Percentiles rank a stretch among this genome's conserved stretches.
Conservation (phyloP, 2,888 invertebrate species). For the Hedychridium roseum region DNA sequence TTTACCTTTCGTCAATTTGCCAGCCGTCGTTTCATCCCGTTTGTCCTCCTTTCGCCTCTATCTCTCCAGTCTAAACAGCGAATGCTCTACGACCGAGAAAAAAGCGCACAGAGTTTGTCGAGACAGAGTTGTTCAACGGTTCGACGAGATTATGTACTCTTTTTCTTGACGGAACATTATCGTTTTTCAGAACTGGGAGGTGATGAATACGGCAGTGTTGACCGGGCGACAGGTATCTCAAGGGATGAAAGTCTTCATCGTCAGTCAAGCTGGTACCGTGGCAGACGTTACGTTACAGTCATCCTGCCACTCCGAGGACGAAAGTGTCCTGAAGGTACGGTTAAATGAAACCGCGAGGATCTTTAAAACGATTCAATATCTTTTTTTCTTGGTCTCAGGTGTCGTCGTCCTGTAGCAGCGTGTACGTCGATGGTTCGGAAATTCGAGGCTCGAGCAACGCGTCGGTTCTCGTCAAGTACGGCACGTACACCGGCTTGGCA, state of each 20-base stretch:
- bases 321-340: slow-evolving; percentile 96
- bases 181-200: slow-evolving; percentile 86
- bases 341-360: too few relatives aligned
- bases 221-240: slow-evolving; percentile 94
- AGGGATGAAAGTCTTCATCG: slow-evolving; percentile 94
- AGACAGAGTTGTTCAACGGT: too few relatives aligned
- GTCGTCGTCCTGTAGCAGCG: slow-evolving; percentile 93
- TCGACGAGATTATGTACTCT: background rate
- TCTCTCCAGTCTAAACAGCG: background rate
- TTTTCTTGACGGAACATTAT: background rate
- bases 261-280: slow-evolving; percentile 92
- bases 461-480: slow-evolving; percentile 91
- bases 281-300: slow-evolving; percentile 95
- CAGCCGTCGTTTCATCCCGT: too few relatives aligned
- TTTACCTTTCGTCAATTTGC: too few relatives aligned
- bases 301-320: slow-evolving; percentile 94
- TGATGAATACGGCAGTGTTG: slow-evolving; percentile 93
- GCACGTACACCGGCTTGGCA: slow-evolving; percentile 87
- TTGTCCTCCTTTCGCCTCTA: too few relatives aligned
- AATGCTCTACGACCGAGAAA: too few relatives aligned
- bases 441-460: slow-evolving; percentile 94
- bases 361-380: background rate
- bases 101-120: too few relatives aligned
- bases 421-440: slow-evolving; percentile 96
- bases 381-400: slow-evolving; percentile 70